Evolutionary conservation across 2,797 vertebrate species (phyloP).

Genomic region (Novumbra hubbsi): DNA sequence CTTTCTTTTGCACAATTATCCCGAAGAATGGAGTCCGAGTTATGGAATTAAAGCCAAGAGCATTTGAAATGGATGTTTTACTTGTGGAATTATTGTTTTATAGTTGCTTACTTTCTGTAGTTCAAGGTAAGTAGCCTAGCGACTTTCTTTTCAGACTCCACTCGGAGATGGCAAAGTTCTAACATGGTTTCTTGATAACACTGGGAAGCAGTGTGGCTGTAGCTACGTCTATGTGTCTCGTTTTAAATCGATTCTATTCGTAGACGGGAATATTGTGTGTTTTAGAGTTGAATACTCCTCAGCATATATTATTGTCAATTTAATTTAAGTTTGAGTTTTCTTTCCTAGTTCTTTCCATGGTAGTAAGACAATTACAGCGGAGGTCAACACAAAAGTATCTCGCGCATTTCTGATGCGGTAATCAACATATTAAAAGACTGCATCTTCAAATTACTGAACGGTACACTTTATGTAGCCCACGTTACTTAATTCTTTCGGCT

Average conservation of each 20-base stretch:
- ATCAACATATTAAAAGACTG: neutral
- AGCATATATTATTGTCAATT: neutral
- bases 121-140: constrained; percentile 64
- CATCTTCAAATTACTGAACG: neutral
- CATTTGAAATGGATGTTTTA: constrained; percentile 68
- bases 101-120: constrained; percentile 59
- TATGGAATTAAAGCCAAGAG: constrained; percentile 55
- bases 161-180: constrained; percentile 37
- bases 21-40: constrained; percentile 61
- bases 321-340: neutral
- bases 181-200: constrained; percentile 25
- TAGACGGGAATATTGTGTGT: neutral
- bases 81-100: constrained; percentile 60
- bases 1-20: constrained; percentile 41
- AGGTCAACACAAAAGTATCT: neutral
- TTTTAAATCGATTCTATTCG: neutral
- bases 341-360: neutral
- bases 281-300: neutral
- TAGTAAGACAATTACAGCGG: constrained; percentile 1
- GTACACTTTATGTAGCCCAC: neutral
- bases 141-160: constrained; percentile 42
- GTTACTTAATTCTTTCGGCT: neutral
- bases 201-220: constrained; percentile 1
- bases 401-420: neutral
- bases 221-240: neutral